Conservation (phyloP, 2,113 vertebrate species). For the Chloroceryle aenea region DNA sequence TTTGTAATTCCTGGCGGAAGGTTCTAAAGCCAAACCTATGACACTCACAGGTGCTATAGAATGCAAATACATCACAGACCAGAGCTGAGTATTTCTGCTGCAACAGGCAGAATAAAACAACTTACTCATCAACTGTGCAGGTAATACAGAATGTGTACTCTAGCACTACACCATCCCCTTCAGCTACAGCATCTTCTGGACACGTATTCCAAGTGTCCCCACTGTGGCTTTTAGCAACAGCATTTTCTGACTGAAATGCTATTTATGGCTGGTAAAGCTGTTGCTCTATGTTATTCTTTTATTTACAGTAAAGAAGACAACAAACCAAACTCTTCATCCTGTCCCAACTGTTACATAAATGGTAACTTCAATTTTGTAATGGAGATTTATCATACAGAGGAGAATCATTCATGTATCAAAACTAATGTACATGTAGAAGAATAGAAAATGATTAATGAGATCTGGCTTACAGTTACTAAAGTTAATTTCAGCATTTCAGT, state of each 20-base stretch:
- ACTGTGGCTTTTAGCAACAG: background rate
- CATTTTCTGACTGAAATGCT: background rate
- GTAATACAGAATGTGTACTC: background rate
- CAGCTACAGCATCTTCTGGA: background rate
- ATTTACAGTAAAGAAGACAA: background rate
- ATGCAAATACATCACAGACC: background rate
- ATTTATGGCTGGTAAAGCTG: background rate
- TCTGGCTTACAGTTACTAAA: background rate
- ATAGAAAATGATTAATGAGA: background rate
- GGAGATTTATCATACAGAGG: background rate
- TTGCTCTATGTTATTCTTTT: background rate
- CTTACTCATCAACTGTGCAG: background rate
- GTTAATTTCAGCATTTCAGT: background rate
- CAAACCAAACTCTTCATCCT: background rate
- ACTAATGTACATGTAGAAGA: background rate
- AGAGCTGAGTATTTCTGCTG: background rate
- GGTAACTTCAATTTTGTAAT: background rate
- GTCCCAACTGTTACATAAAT: background rate
- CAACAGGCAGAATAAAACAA: background rate
- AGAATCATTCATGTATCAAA: background rate
- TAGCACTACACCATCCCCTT: background rate
- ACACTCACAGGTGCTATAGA: fast-evolving
- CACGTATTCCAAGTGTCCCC: background rate
- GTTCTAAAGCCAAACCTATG: background rate
- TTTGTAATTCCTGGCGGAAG: background rate